These are phyloP conservation scores for Sphyrna mokarran DNA, from an alignment of 2,113 vertebrate genomes.

Conservation along the genomic window DNA sequence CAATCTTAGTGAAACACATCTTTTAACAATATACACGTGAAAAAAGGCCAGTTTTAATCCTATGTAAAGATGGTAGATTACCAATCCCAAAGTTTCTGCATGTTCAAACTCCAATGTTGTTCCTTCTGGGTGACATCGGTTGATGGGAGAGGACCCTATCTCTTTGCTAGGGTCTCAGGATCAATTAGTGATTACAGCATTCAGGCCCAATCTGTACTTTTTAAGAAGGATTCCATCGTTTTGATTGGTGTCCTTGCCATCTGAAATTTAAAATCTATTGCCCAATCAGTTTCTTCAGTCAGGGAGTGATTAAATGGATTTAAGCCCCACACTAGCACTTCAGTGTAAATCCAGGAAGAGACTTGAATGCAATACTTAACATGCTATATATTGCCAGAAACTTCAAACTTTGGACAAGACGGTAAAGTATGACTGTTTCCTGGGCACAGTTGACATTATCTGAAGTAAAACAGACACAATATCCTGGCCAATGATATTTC, in stretches of 20 bases:
- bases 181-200: neutral
- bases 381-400: too few species aligned
- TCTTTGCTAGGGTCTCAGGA: neutral
- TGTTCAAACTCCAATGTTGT: too few species aligned
- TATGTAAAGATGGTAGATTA: too few species aligned
- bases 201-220: neutral
- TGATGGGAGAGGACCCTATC: neutral
- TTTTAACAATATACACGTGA: too few species aligned
- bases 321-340: neutral
- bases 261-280: neutral
- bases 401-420: neutral
- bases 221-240: neutral
- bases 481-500: neutral
- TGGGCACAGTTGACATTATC: neutral
- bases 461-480: neutral
- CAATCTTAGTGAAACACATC: too few species aligned
- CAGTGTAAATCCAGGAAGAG: too few species aligned
- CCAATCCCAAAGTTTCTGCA: too few species aligned
- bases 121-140: too few species aligned
- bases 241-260: neutral
- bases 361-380: too few species aligned
- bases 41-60: too few species aligned
- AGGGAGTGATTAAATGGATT: slow-evolving; percentile 6
- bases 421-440: neutral
- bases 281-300: too few species aligned